phyloP scores from a whole-genome alignment of 2,888 invertebrate genomes.

The Blastobasis adustella region DNA sequence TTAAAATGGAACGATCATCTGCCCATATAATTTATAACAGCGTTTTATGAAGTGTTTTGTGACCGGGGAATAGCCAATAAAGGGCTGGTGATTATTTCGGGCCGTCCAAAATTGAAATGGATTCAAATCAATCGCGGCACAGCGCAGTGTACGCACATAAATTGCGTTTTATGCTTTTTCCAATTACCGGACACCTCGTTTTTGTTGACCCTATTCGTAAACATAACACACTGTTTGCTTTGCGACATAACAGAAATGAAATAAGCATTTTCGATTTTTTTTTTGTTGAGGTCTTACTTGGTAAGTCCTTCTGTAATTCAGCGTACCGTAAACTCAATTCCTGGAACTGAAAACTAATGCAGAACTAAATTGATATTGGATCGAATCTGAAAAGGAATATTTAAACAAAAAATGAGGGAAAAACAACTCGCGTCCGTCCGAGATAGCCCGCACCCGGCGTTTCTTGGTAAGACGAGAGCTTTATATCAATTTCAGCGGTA shows the following conservation, averaged over 20 bases:
- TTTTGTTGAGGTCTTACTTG: too few relatives aligned
- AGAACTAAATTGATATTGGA: too few relatives aligned
- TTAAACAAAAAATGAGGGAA: too few relatives aligned
- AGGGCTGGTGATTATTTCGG: constrained; percentile 42
- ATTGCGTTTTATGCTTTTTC: constrained; percentile 42
- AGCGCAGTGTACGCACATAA: constrained; percentile 26
- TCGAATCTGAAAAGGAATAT: too few relatives aligned
- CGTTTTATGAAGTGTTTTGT: constrained; percentile 50
- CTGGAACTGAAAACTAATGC: too few relatives aligned
- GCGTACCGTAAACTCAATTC: too few relatives aligned
- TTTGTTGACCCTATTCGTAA: constrained; percentile 1
- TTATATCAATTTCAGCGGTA: constrained; percentile 32
- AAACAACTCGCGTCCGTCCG: neutral
- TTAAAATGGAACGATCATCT: constrained; percentile 38
- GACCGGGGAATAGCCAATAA: constrained; percentile 37
- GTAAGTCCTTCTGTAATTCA: too few relatives aligned
- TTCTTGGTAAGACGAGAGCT: constrained; percentile 10
- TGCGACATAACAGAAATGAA: too few relatives aligned
- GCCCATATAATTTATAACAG: constrained; percentile 40
- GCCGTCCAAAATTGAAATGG: constrained; percentile 29
- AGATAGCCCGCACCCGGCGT: too few relatives aligned
- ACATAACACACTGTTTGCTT: too few relatives aligned
- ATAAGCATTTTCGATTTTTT: too few relatives aligned
- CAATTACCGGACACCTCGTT: constrained; percentile 35
- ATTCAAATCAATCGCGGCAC: constrained; percentile 44